Percentiles rank a stretch among this genome's conserved stretches.
phyloP scores from a whole-genome alignment of 2,888 invertebrate species.

The Caradrina kadenii region DNA sequence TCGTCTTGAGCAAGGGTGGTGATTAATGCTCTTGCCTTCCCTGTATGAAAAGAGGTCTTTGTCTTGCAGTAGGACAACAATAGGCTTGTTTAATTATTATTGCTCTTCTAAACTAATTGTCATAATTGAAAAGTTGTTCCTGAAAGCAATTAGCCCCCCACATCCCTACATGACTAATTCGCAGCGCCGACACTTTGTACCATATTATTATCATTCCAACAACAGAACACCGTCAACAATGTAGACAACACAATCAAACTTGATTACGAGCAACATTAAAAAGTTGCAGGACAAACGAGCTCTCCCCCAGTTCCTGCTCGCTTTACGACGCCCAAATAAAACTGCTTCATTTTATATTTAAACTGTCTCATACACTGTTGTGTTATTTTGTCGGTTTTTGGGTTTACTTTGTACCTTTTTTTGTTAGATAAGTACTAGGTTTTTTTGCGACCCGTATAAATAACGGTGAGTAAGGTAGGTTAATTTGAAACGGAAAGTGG shows the following conservation, averaged over 20 bases:
- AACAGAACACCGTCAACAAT: slow-evolving; percentile 44
- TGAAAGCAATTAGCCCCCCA: not conserved
- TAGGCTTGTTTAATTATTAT: no score
- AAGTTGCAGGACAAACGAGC: slow-evolving; percentile 49
- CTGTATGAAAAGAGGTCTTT: no score
- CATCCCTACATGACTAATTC: slow-evolving; percentile 2
- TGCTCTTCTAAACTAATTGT: not conserved
- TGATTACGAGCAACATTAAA: slow-evolving; percentile 58
- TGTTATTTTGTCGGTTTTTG: slow-evolving; percentile 32
- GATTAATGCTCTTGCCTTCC: no score
- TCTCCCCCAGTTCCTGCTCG: slow-evolving; percentile 11
- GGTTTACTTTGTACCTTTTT: slow-evolving; percentile 43
- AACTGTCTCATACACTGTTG: slow-evolving; percentile 54
- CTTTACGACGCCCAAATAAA: slow-evolving; percentile 53
- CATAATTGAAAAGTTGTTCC: not conserved
- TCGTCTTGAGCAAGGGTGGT: no score
- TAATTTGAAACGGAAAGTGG: not conserved
- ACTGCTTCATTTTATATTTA: slow-evolving; percentile 59
- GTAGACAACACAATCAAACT: slow-evolving; percentile 61
- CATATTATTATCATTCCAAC: slow-evolving; percentile 24
- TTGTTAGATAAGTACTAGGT: slow-evolving; percentile 30
- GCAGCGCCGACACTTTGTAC: slow-evolving; percentile 20
- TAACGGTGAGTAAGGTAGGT: not conserved
- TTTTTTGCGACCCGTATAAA: slow-evolving; percentile 6
- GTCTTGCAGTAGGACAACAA: no score